Conservation (phyloP, 2,113 vertebrate species). For the Nerophis lumbriciformis region DNA sequence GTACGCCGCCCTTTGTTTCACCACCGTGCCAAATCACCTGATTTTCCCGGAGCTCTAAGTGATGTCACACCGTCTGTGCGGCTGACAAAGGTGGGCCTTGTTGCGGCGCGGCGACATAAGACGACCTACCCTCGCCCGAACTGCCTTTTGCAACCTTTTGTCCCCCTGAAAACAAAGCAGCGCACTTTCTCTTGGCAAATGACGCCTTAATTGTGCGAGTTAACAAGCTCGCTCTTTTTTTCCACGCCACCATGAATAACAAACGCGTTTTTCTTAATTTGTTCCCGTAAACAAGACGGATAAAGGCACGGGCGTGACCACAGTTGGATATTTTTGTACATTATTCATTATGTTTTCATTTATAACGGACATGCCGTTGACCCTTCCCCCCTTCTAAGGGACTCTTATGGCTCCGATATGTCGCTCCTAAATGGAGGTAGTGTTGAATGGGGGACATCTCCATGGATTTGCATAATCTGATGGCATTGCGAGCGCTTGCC, state of each 20-base stretch:
- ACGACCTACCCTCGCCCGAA: slow-evolving; percentile 47
- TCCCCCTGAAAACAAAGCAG: slow-evolving; percentile 65
- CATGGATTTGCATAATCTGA: slow-evolving; percentile 79
- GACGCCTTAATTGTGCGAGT: slow-evolving; percentile 74
- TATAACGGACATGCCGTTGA: slow-evolving; percentile 45
- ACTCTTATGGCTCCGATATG: slow-evolving; percentile 59
- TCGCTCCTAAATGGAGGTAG: slow-evolving; percentile 56
- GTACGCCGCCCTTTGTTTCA: slow-evolving; percentile 58
- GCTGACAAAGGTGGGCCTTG: slow-evolving; percentile 67
- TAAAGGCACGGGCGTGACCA: slow-evolving; percentile 25
- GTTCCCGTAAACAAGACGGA: slow-evolving; percentile 11
- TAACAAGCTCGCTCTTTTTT: slow-evolving; percentile 64
- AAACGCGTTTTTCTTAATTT: slow-evolving; percentile 51
- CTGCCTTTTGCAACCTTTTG: slow-evolving; percentile 62
- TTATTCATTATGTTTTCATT: slow-evolving; percentile 54
- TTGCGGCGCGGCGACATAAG: slow-evolving; percentile 53
- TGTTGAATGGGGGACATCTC: slow-evolving; percentile 66
- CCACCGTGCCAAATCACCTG: slow-evolving; percentile 68
- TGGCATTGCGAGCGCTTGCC: slow-evolving; percentile 63
- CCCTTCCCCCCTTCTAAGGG: slow-evolving; percentile 46
- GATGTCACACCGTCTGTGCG: slow-evolving; percentile 65
- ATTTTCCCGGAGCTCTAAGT: slow-evolving; percentile 52
- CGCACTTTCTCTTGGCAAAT: slow-evolving; percentile 65
- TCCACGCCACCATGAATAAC: slow-evolving; percentile 61
- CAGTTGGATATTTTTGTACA: slow-evolving; percentile 55